Evolutionary conservation across 92 coral and sea anemone genomes (phyloP).

Genomic region (Paragorgia papillata): DNA sequence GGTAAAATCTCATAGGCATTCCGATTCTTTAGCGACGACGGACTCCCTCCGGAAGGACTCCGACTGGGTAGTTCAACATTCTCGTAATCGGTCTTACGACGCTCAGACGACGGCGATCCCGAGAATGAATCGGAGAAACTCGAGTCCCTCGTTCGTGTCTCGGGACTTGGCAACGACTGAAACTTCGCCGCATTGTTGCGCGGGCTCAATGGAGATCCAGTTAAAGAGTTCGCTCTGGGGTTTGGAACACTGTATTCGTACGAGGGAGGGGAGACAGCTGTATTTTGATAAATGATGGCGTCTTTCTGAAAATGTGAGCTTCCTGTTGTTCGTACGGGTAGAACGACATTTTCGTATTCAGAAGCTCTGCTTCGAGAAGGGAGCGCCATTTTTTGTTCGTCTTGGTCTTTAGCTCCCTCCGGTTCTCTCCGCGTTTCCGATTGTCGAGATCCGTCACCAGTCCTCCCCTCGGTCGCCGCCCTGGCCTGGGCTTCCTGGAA

Average conservation of each 20-base stretch:
- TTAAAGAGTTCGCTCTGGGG: not conserved
- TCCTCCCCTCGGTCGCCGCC: not conserved
- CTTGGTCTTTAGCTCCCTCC: constrained; percentile 38
- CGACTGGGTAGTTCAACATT: constrained; percentile 61
- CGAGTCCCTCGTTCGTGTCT: not conserved
- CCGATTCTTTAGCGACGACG: constrained; percentile 38
- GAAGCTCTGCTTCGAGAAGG: not conserved
- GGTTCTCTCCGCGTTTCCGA: constrained; percentile 33
- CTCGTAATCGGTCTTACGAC: constrained; percentile 71
- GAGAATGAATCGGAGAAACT: constrained; percentile 6
- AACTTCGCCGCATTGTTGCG: not conserved
- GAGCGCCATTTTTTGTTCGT: not conserved
- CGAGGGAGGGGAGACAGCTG: constrained; percentile 21
- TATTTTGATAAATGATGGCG: constrained; percentile 19
- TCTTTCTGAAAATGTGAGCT: not conserved
- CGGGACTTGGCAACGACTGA: not conserved
- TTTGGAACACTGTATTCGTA: constrained; percentile 31
- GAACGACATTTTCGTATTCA: constrained; percentile 30
- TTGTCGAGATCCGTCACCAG: constrained; percentile 20
- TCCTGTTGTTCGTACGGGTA: constrained; percentile 2
- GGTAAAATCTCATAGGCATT: constrained; percentile 84
- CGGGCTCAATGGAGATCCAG: not conserved
- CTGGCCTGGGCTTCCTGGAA: constrained; percentile 9
- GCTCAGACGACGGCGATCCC: constrained; percentile 27
- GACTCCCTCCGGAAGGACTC: constrained; percentile 49